phyloP scores from a whole-genome alignment of 2,113 vertebrate species.

The Enhydra lutris region DNA sequence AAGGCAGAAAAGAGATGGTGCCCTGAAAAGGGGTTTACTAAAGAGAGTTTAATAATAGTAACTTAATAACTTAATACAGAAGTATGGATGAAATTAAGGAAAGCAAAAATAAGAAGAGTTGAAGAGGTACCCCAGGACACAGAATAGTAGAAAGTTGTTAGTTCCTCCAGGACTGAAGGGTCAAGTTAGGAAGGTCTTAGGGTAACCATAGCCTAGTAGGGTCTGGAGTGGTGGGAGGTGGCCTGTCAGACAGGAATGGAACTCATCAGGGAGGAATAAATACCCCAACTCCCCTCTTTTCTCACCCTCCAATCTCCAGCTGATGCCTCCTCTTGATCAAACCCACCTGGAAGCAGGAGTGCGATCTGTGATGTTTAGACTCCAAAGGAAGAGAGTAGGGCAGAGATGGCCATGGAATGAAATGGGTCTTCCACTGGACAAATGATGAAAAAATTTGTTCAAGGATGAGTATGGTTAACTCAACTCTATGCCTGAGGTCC shows the following conservation, averaged over 20 bases:
- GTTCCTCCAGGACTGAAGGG: neutral
- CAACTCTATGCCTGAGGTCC: neutral
- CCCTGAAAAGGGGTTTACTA: neutral
- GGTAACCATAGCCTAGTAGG: neutral
- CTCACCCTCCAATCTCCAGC: neutral
- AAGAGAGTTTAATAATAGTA: neutral
- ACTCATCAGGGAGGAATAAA: neutral
- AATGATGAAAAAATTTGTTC: neutral
- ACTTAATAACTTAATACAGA: neutral
- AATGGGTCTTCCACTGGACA: neutral
- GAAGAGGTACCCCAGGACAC: neutral
- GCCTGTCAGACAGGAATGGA: neutral
- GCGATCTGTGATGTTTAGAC: neutral
- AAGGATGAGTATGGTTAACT: neutral
- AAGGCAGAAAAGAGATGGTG: neutral
- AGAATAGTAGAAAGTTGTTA: neutral
- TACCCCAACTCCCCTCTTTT: neutral
- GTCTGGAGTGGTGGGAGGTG: neutral
- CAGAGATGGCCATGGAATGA: neutral
- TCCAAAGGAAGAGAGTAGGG: neutral
- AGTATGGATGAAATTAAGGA: neutral
- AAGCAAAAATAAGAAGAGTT: neutral
- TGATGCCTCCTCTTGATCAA: neutral
- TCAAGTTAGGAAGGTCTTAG: neutral
- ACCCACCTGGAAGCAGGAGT: neutral